Base-by-base conservation (phyloP, 2,113 vertebrate species). In the Sinosuthora webbiana region DNA sequence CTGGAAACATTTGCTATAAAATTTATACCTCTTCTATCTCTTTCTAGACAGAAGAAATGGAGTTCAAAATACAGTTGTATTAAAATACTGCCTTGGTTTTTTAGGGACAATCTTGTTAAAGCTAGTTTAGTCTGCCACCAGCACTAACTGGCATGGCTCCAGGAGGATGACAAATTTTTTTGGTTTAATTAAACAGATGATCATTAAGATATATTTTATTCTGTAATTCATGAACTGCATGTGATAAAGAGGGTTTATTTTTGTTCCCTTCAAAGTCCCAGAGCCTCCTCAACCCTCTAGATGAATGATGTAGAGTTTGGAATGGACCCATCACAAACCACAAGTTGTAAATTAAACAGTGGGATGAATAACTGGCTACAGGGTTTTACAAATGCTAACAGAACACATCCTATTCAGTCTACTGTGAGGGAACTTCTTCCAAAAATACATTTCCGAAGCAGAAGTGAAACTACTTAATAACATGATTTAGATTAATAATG, bases 271-370 rank as follows among this genome's bases (percentile, higher is more conserved):
- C 59, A 22, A 13, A 91, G 45, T 52, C 10, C 4, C 30, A 76
- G 53, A 88, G 55, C 30, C 33, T 86, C 30, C 24, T 31, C 35
- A 77, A 27, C 6, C 47, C 59, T 28, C 7, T 22, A 62, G 63
- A 57, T 57, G 64, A 89, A 71, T 60, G 76, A 90, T 76, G 62
- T 13, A 89, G 1, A 4, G 49, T 62, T 85, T 87, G 78, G 84
- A 93, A 82, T 1, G 8, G 64, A 67, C 83, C 81, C 93, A 93
- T 62, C 59, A 65, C 71, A 95, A 96, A 93, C 71, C 79, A 56
- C 79, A 94, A 83, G 65, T 30, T 90, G 83, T 88, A 96, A 94
- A 96, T 93, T 94, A 89, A 97, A 85, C 81, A 93, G 50, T 47
- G 81, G 79, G 85, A 90, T 59, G 50, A 95, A 84, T 76, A 92